Evolutionary conservation across 1,140 invertebrate genomes (phyloP).

Genomic region (Scaptomyza graminum): DNA sequence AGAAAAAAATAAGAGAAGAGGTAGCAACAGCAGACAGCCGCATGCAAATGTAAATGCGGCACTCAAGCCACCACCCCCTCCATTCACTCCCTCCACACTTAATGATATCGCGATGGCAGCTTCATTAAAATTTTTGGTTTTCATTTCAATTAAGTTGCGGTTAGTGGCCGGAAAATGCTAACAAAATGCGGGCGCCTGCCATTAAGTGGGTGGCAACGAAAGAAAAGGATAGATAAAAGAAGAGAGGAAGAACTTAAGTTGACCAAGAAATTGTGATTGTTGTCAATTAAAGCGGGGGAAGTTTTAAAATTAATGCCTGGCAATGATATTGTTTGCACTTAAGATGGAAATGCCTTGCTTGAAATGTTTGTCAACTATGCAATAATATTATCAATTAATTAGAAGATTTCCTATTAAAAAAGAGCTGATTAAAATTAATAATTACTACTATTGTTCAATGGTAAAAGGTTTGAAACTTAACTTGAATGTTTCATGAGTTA

Average conservation of each 20-base stretch:
- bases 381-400: background rate
- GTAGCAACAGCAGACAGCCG: conserved; percentile 5
- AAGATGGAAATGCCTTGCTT: background rate
- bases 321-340: conserved; percentile 10
- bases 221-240: background rate
- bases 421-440: too few relatives aligned
- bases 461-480: too few relatives aligned
- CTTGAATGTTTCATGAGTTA: too few relatives aligned
- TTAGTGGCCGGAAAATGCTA: conserved; percentile 57
- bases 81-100: conserved; percentile 8
- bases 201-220: conserved; percentile 8
- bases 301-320: conserved; percentile 8
- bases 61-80: background rate
- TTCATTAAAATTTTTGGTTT: conserved; percentile 74
- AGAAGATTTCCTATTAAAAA: background rate
- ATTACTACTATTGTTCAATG: too few relatives aligned
- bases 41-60: conserved; percentile 56
- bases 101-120: conserved; percentile 37
- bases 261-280: conserved; percentile 37
- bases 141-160: conserved; percentile 76
- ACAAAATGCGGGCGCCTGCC: conserved; percentile 50
- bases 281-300: conserved; percentile 28
- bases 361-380: background rate
- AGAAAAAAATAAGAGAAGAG: conserved; percentile 14
- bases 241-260: conserved; percentile 9